phyloP scores from a whole-genome alignment of 2,797 vertebrate genomes.

The Oryzias sinensis region DNA sequence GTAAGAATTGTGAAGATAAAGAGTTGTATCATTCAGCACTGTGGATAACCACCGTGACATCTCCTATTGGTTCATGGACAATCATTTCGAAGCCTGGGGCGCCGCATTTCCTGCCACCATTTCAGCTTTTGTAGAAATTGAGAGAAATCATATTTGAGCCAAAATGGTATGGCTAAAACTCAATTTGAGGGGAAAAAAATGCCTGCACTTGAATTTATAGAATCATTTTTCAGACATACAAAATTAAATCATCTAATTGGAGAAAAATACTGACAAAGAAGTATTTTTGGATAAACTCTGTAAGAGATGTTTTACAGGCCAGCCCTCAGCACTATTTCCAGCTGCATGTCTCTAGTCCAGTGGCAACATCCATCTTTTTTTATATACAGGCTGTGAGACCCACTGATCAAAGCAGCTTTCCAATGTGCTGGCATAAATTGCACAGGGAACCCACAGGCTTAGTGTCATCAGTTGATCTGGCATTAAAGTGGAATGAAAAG shows the following conservation, averaged over 20 bases:
- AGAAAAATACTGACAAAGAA: too few species aligned
- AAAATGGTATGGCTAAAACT: too few species aligned
- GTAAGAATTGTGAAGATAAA: neutral
- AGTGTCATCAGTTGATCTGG: conserved; percentile 14
- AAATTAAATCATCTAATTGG: too few species aligned
- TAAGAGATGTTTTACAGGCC: neutral
- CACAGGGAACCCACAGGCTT: conserved; percentile 4
- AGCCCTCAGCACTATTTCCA: neutral
- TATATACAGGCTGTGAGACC: neutral
- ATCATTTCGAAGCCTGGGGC: neutral
- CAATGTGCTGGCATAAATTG: conserved; percentile 4
- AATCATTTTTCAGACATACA: too few species aligned
- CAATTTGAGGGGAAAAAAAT: too few species aligned
- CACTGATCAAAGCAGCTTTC: conserved; percentile 7
- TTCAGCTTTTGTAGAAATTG: neutral
- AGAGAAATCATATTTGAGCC: neutral
- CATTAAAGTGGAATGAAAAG: conserved; percentile 16
- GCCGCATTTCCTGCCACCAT: neutral
- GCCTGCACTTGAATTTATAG: too few species aligned
- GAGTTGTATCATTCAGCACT: too few species aligned
- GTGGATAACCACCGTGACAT: neutral
- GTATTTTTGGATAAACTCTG: too few species aligned
- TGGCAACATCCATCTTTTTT: neutral
- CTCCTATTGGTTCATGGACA: neutral
- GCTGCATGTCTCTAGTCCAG: neutral